These are phyloP conservation scores for Pseudomyrmex cubaensis DNA, from an alignment of 1,140 invertebrate species.

Conservation along the genomic window DNA sequence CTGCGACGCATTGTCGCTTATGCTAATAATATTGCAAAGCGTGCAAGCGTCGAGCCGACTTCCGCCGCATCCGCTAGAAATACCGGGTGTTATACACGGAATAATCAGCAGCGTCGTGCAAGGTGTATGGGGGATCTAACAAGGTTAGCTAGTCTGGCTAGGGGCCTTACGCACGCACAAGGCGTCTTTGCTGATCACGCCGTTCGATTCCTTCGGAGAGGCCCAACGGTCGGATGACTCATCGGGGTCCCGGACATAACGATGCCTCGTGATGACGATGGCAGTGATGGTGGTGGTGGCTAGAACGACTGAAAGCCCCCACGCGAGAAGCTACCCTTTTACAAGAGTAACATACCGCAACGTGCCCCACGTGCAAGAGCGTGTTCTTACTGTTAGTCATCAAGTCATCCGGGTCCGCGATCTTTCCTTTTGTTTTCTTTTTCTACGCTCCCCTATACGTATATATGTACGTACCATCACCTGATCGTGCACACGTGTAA, in stretches of 20 bases:
- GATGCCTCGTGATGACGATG: conserved; percentile 46
- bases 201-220: conserved; percentile 39
- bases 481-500: conserved; percentile 55
- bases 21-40: conserved; percentile 45
- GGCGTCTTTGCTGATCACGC: conserved; percentile 56
- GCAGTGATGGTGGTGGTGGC: conserved; percentile 46
- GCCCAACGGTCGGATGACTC: conserved; percentile 72
- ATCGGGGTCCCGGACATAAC: conserved; percentile 65
- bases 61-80: not conserved
- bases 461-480: not conserved
- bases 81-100: conserved; percentile 54
- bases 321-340: conserved; percentile 61
- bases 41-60: conserved; percentile 4
- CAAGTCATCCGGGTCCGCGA: conserved; percentile 32
- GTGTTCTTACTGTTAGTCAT: conserved; percentile 65
- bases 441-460: not conserved
- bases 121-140: conserved; percentile 75
- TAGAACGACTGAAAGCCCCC: conserved; percentile 31
- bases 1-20: not conserved
- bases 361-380: conserved; percentile 56
- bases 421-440: conserved; percentile 10
- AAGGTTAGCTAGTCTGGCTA: conserved; percentile 76
- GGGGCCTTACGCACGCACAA: conserved; percentile 39
- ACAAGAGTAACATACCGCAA: conserved; percentile 59
- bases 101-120: conserved; percentile 76